phyloP scores from a whole-genome alignment of 1,140 invertebrate species.

The Aphelenchoides avenae region DNA sequence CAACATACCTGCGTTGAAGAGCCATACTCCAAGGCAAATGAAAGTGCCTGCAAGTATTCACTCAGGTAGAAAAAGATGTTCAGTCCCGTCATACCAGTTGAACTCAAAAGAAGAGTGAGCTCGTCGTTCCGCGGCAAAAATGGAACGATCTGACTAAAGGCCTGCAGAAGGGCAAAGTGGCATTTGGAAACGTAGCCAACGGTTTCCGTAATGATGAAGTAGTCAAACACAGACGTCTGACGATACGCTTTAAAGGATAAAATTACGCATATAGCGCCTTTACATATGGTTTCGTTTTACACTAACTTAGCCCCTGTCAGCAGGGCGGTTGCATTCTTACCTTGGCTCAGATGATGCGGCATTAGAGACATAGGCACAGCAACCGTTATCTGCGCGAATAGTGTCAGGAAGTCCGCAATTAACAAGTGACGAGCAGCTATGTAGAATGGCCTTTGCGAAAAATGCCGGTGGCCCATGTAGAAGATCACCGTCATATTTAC shows the following conservation, averaged over 20 bases:
- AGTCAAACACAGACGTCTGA: constrained; percentile 1
- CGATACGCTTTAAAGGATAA: constrained; percentile 7
- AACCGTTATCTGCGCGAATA: constrained; percentile 16
- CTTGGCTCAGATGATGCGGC: background rate
- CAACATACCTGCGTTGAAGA: too few species aligned
- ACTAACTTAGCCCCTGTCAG: constrained; percentile 1
- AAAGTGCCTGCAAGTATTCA: too few species aligned
- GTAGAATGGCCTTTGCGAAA: constrained; percentile 29
- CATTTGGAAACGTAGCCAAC: constrained; percentile 17
- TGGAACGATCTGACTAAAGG: constrained; percentile 23
- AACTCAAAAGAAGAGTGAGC: constrained; percentile 17
- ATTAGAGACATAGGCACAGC: constrained; percentile 24
- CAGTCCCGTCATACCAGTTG: too few species aligned
- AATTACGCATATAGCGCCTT: too few species aligned
- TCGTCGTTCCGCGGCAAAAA: constrained; percentile 15
- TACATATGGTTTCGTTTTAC: background rate
- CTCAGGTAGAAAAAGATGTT: too few species aligned
- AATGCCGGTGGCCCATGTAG: constrained; percentile 23
- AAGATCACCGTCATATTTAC: constrained; percentile 4
- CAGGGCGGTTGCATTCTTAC: background rate
- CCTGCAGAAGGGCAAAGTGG: constrained; percentile 17
- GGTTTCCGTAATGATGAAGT: background rate
- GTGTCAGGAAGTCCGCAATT: constrained; percentile 11
- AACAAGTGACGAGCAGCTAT: constrained; percentile 23
- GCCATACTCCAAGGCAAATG: too few species aligned